These are phyloP conservation scores for Buathra laborator DNA, from an alignment of 2,888 invertebrate species.

Conservation along the genomic window DNA sequence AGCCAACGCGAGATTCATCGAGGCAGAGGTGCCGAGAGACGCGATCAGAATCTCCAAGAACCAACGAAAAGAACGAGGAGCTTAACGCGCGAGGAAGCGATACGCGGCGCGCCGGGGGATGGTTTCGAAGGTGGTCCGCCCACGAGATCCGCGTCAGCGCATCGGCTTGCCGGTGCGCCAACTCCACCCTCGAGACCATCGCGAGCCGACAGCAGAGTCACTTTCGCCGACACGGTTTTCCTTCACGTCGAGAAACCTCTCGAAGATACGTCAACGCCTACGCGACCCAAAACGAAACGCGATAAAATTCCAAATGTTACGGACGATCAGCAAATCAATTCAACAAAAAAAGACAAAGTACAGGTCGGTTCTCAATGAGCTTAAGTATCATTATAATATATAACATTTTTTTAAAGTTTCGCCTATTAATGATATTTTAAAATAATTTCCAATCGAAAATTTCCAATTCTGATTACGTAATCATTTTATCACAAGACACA, in stretches of 20 bases:
- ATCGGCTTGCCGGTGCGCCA: constrained; percentile 73
- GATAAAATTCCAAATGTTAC: constrained; percentile 58
- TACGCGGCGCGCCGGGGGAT: constrained; percentile 70
- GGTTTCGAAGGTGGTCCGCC: constrained; percentile 70
- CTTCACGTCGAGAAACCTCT: constrained; percentile 72
- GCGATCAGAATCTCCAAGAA: constrained; percentile 79
- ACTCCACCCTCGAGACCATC: constrained; percentile 74
- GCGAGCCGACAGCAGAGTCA: constrained; percentile 82
- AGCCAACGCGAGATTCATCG: constrained; percentile 82
- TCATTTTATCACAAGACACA: neutral
- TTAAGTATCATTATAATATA: neutral
- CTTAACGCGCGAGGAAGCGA: constrained; percentile 81
- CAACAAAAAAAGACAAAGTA: constrained; percentile 53
- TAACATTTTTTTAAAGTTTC: neutral
- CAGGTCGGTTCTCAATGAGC: constrained; percentile 33
- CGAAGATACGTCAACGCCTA: constrained; percentile 72
- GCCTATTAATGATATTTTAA: neutral
- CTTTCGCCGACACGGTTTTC: constrained; percentile 79
- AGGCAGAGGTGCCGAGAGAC: constrained; percentile 79
- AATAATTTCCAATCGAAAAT: neutral
- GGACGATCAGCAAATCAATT: constrained; percentile 33
- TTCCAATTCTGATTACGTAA: neutral
- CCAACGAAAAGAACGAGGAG: constrained; percentile 82
- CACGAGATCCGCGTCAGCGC: constrained; percentile 79
- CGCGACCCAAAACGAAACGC: constrained; percentile 73